Evolutionary conservation across 2,113 vertebrate genomes (phyloP), one percentile per base, ranked within the genome.

Genomic region (Beaufortia kweichowensis): DNA sequence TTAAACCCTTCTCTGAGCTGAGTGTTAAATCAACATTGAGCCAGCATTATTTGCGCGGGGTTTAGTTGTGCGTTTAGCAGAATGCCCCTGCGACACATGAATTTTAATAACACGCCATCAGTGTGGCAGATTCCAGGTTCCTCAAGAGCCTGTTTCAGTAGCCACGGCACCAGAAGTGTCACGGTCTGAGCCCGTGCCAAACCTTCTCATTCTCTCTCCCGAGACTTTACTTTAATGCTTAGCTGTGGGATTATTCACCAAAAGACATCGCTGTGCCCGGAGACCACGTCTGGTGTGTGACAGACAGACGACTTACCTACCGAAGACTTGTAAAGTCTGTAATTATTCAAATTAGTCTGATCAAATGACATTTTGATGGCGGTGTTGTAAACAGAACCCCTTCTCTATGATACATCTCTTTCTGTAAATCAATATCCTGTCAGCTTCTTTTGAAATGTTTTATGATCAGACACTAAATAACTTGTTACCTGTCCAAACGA

Each of bases 51-150:
- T 70, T 46, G 64, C 79, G 75, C 71, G 75, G 77, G 59, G 75
- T 76, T 57, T 61, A 61, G 64, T 65, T 66, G 80, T 53, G 55
- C 65, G 23, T 56, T 75, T 81, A 81, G 72, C 60, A 48, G 65
- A 80, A 81, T 81, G 79, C 71, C 76, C 69, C 62, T 46, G 60
- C 50, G 67, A 79, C 75, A 77, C 80, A 77, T 82, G 60, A 66
- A 80, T 84, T 79, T 84, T 82, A 84, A 84, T 81, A 80, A 78
- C 23, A 35, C 50, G 61, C 59, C 61, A 50, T 60, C 60, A 76
- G 23, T 39, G 43, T 69, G 57, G 66, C 72, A 23, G 65, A 60
- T 35, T 62, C 28, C 50, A n/a, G 17, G 21, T 82, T 24, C 76
- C 69, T 31, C 53, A 57, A 69, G 70, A 78, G 64, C 62, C 69